Evolutionary conservation across 1,140 invertebrate species (phyloP).

Genomic region (Habropoda laboriosa): DNA sequence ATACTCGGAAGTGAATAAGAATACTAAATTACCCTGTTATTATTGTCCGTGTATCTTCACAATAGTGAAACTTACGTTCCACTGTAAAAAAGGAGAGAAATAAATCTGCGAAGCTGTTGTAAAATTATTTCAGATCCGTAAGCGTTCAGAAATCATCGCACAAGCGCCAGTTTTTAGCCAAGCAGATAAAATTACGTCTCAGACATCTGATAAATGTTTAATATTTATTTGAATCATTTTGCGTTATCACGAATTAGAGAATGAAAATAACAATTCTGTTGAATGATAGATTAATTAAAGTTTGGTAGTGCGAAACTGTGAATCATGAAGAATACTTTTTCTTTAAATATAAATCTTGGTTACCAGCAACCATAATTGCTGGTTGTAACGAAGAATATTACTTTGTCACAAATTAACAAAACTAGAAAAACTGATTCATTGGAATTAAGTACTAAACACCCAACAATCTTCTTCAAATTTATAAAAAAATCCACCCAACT

Average conservation of each 20-base stretch:
- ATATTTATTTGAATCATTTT: neutral
- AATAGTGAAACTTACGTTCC: neutral
- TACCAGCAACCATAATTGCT: too few relatives aligned
- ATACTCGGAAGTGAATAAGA: slow-evolving; percentile 8
- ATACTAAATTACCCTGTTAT: neutral
- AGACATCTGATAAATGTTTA: neutral
- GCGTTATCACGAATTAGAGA: neutral
- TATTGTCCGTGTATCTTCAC: neutral
- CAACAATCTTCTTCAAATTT: too few relatives aligned
- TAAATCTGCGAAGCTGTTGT: neutral
- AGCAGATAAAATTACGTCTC: neutral
- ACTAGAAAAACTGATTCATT: too few relatives aligned
- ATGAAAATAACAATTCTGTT: neutral
- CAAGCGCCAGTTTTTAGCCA: neutral
- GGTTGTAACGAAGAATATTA: too few relatives aligned
- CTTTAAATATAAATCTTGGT: too few relatives aligned
- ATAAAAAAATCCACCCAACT: too few relatives aligned
- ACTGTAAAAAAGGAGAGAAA: neutral
- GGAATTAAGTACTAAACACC: too few relatives aligned
- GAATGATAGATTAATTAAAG: neutral
- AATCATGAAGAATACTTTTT: neutral
- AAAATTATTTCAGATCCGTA: neutral
- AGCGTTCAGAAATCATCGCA: neutral
- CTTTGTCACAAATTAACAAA: too few relatives aligned
- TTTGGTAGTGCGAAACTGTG: neutral